Conservation (phyloP, 2,888 invertebrate genomes). For the Amiota communis region DNA sequence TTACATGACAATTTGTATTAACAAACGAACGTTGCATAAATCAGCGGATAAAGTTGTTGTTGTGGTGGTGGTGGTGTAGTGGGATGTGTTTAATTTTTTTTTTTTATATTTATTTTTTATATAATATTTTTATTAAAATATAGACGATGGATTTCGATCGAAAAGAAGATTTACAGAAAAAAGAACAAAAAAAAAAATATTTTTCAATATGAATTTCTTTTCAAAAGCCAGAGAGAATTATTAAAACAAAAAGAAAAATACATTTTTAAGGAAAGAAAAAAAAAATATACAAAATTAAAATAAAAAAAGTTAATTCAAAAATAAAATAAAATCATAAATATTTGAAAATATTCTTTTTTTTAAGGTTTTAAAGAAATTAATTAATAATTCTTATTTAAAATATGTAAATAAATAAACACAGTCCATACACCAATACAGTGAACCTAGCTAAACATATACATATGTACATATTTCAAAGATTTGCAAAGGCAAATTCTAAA, state of each 20-base stretch:
- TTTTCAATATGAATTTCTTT: constrained; percentile 34
- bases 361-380: too few relatives aligned
- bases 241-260: constrained; percentile 5
- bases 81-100: constrained; percentile 30
- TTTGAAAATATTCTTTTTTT: constrained; percentile 15
- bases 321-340: background rate
- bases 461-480: too few relatives aligned
- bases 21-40: background rate
- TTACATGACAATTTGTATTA: background rate
- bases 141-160: constrained; percentile 62
- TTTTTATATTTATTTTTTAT: too few relatives aligned
- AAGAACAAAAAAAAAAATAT: constrained; percentile 37
- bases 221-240: background rate
- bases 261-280: too few relatives aligned
- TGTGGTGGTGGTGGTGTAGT: constrained; percentile 40
- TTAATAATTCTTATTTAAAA: background rate
- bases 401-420: too few relatives aligned
- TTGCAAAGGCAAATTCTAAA: too few relatives aligned
- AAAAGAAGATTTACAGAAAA: constrained; percentile 49
- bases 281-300: background rate
- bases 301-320: constrained; percentile 2
- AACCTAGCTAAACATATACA: too few relatives aligned
- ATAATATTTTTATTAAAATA: constrained; percentile 39
- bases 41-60: constrained; percentile 42
- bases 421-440: too few relatives aligned